Conservation (phyloP, 2,888 invertebrate genomes). For the Tachina grossa region DNA sequence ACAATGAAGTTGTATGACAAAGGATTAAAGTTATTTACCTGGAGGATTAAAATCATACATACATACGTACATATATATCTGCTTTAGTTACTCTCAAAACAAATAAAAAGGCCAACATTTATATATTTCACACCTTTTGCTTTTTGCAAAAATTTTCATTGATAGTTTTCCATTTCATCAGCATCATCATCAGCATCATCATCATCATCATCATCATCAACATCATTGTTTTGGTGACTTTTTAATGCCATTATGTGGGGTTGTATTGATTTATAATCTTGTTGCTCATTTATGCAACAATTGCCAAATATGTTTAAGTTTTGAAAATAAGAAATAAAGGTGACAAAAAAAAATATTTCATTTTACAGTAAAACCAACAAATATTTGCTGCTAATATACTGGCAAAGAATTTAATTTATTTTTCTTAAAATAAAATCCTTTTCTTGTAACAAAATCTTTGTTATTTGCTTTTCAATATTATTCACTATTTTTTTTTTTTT, state of each 20-base stretch:
- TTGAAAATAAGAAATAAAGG: slow-evolving; percentile 9
- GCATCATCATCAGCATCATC: not conserved
- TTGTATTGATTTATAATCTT: slow-evolving; percentile 53
- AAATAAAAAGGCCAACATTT: slow-evolving; percentile 40
- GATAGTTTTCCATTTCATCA: slow-evolving; percentile 11
- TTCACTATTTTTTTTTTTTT: too few species aligned
- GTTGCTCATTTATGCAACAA: slow-evolving; percentile 46
- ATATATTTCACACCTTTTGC: slow-evolving; percentile 65
- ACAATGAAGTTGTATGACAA: slow-evolving; percentile 68
- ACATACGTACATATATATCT: slow-evolving; percentile 38
- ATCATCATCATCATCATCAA: not conserved
- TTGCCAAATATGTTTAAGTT: slow-evolving; percentile 27
- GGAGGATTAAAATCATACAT: slow-evolving; percentile 68
- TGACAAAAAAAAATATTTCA: not conserved
- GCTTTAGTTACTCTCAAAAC: slow-evolving; percentile 40
- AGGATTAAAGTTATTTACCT: slow-evolving; percentile 73
- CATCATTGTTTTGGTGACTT: slow-evolving; percentile 59
- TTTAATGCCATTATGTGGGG: slow-evolving; percentile 61
- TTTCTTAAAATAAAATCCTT: too few species aligned
- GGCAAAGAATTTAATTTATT: too few species aligned
- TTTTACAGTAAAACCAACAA: too few species aligned
- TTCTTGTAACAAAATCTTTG: not conserved
- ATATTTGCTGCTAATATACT: too few species aligned
- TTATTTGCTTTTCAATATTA: slow-evolving; percentile 11
- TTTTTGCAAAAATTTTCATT: slow-evolving; percentile 28